Evolutionary conservation across 2,113 vertebrate genomes (phyloP).

Genomic region (Theristicus caerulescens): DNA sequence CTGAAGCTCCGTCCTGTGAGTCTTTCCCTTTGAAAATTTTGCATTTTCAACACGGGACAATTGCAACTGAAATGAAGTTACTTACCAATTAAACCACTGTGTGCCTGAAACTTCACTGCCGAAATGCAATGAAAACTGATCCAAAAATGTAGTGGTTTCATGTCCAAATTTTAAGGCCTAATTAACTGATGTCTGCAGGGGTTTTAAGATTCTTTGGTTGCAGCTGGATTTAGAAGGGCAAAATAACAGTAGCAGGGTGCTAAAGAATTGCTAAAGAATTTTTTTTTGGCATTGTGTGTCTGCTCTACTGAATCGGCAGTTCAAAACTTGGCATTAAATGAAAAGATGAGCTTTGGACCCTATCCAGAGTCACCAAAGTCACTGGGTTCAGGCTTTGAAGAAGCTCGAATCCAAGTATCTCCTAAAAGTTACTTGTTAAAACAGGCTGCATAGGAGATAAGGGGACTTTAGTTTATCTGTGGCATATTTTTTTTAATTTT

Average conservation of each 20-base stretch:
- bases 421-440: neutral
- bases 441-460: neutral
- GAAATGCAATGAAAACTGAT: neutral
- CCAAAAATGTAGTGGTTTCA: neutral
- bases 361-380: neutral
- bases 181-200: neutral
- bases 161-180: neutral
- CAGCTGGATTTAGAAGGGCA: slow-evolving; percentile 1
- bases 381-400: neutral
- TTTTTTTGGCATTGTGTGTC: neutral
- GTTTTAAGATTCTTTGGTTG: neutral
- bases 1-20: neutral
- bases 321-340: slow-evolving; percentile 12
- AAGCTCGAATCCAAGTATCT: neutral
- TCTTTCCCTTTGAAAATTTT: neutral
- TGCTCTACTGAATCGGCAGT: neutral
- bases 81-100: neutral
- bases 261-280: neutral
- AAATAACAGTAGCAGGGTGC: slow-evolving; percentile 25
- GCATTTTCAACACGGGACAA: neutral
- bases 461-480: neutral
- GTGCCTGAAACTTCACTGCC: neutral
- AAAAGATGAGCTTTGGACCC: slow-evolving; percentile 11
- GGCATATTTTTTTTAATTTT: neutral
- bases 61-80: neutral